Evolutionary conservation across 2,113 vertebrate species (phyloP).

Genomic region (Hippolais icterina): DNA sequence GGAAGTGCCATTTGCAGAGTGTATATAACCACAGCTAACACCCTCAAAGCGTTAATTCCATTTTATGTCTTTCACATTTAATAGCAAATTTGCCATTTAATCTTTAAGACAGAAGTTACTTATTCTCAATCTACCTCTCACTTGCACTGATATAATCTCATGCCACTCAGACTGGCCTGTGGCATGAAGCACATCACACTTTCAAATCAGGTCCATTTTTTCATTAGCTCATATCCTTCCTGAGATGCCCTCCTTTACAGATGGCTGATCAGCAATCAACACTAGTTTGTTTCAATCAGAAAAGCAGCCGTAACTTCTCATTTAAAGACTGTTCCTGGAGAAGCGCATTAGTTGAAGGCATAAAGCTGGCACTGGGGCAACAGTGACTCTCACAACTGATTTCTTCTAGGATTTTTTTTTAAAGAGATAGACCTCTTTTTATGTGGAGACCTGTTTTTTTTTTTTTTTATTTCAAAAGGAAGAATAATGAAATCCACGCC

Average conservation of each 20-base stretch:
- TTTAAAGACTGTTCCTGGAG: constrained; percentile 77
- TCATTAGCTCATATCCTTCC: constrained; percentile 88
- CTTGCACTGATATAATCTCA: constrained; percentile 62
- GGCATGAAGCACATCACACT: constrained; percentile 79
- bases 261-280: constrained; percentile 92
- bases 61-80: constrained; percentile 77
- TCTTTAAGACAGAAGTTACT: constrained; percentile 79
- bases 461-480: neutral
- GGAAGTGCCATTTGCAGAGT: constrained; percentile 32
- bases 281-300: constrained; percentile 92
- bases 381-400: constrained; percentile 35
- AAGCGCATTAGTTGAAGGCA: constrained; percentile 63
- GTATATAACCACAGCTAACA: constrained; percentile 37
- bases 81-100: constrained; percentile 75
- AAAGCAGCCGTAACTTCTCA: constrained; percentile 82
- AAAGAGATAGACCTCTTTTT: constrained; percentile 55
- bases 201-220: constrained; percentile 89
- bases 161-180: constrained; percentile 69
- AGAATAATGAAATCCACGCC: constrained; percentile 32
- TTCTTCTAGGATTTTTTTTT: constrained; percentile 51
- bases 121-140: constrained; percentile 75
- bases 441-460: neutral
- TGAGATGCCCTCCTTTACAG: constrained; percentile 88
- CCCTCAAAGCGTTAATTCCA: constrained; percentile 70
- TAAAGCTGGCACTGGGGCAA: constrained; percentile 60